Conservation (phyloP, 2,113 vertebrate species). For the Centropristis striata region DNA sequence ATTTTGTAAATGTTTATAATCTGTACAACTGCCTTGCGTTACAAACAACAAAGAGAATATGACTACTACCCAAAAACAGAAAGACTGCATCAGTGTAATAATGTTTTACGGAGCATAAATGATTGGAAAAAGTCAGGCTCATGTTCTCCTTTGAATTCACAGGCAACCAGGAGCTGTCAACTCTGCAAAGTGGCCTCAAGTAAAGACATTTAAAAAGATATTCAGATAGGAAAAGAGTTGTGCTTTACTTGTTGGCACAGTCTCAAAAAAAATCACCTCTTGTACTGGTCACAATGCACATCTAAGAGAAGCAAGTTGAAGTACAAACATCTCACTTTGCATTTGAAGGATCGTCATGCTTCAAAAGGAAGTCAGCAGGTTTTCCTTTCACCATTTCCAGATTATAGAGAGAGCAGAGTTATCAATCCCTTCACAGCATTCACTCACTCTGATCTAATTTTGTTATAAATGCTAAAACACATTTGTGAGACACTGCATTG, state of each 20-base stretch:
- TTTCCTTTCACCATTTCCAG: constrained; percentile 13
- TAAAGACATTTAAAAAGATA: constrained; percentile 59
- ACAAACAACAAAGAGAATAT: constrained; percentile 71
- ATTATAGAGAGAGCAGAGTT: constrained; percentile 19
- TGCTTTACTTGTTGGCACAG: constrained; percentile 79
- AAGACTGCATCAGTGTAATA: constrained; percentile 69
- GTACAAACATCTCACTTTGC: constrained; percentile 62
- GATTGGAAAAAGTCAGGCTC: constrained; percentile 66
- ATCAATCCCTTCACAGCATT: constrained; percentile 62
- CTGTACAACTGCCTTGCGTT: constrained; percentile 75
- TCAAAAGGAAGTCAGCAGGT: constrained; percentile 46
- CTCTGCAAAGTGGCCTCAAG: constrained; percentile 60
- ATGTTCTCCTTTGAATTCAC: constrained; percentile 52
- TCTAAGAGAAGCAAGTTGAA: constrained; percentile 61
- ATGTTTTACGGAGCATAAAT: constrained; percentile 59
- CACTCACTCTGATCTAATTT: constrained; percentile 18
- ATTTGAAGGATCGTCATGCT: constrained; percentile 64
- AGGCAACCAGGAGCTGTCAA: constrained; percentile 39
- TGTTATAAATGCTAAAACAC: constrained; percentile 83
- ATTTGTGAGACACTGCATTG: constrained; percentile 71
- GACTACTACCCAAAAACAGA: constrained; percentile 69
- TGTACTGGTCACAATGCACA: constrained; percentile 50
- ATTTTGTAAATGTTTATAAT: constrained; percentile 72
- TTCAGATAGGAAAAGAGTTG: constrained; percentile 45
- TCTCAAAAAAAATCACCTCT: constrained; percentile 33